Evolutionary conservation across 2,113 vertebrate genomes (phyloP).

Genomic region (Barnardius zonarius): DNA sequence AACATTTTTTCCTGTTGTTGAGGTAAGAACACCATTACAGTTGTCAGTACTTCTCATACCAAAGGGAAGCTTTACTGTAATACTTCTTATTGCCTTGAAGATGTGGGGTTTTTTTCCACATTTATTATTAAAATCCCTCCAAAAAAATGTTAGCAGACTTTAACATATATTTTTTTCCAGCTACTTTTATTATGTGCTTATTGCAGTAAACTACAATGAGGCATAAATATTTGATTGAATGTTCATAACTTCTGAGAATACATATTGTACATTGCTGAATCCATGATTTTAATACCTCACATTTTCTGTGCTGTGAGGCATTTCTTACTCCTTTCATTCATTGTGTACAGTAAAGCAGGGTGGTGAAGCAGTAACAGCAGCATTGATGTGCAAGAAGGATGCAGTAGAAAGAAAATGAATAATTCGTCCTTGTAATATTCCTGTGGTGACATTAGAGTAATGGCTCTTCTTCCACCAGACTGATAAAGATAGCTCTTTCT

Average conservation of each 20-base stretch:
- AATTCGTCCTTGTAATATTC: background rate
- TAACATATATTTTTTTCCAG: background rate
- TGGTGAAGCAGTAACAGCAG: background rate
- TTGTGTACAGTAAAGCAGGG: background rate
- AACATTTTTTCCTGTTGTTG: background rate
- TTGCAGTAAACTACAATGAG: background rate
- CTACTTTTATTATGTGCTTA: background rate
- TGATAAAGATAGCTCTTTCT: background rate
- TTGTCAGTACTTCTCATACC: background rate
- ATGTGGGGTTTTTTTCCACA: background rate
- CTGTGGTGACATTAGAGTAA: background rate
- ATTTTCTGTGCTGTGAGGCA: background rate
- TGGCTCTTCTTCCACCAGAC: background rate
- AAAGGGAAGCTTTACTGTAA: background rate
- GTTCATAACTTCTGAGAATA: background rate
- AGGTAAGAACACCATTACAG: background rate
- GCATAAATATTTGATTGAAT: background rate
- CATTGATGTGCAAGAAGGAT: background rate
- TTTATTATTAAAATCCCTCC: background rate
- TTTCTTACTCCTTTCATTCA: background rate
- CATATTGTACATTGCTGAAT: background rate
- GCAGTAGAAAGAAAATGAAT: background rate
- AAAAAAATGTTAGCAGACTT: background rate
- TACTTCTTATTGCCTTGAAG: background rate
- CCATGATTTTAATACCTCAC: background rate